A percentile compares a stretch with the other conserved stretches of the same genome.
phyloP scores from a whole-genome alignment of 2,113 vertebrate species.

The Grallaria varia region DNA sequence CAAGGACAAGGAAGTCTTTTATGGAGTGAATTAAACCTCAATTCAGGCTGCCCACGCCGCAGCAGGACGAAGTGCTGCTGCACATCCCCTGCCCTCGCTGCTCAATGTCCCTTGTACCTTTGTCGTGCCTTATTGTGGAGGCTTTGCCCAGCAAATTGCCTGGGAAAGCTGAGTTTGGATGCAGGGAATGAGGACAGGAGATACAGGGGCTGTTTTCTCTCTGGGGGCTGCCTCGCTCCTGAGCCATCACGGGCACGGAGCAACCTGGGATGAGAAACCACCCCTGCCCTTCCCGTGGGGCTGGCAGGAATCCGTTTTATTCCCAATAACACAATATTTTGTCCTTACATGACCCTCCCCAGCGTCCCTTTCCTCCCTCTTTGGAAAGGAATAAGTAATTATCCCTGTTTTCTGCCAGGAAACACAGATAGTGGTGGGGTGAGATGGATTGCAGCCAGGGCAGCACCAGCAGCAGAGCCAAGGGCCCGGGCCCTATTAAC shows the following conservation, averaged over 20 bases:
- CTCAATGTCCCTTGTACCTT: fast-evolving
- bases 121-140: fast-evolving
- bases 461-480: not conserved
- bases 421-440: slow-evolving; percentile 18
- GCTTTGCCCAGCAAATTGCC: not conserved
- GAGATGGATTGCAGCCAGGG: slow-evolving; percentile 49
- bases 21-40: not conserved
- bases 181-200: not conserved
- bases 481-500: slow-evolving; percentile 37
- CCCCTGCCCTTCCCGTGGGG: not conserved
- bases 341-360: not conserved
- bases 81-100: not conserved
- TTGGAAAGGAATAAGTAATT: slow-evolving; percentile 39
- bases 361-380: not conserved
- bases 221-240: not conserved
- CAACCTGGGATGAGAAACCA: not conserved
- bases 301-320: not conserved
- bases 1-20: not conserved
- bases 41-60: fast-evolving
- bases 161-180: not conserved
- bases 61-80: not conserved
- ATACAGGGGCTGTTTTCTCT: not conserved
- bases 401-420: slow-evolving; percentile 42
- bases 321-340: slow-evolving; percentile 3
- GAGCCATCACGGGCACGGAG: not conserved